Evolutionary conservation across 2,113 vertebrate species (phyloP), one percentile per base, ranked within the genome.

Genomic region (Pluvianellus socialis): DNA sequence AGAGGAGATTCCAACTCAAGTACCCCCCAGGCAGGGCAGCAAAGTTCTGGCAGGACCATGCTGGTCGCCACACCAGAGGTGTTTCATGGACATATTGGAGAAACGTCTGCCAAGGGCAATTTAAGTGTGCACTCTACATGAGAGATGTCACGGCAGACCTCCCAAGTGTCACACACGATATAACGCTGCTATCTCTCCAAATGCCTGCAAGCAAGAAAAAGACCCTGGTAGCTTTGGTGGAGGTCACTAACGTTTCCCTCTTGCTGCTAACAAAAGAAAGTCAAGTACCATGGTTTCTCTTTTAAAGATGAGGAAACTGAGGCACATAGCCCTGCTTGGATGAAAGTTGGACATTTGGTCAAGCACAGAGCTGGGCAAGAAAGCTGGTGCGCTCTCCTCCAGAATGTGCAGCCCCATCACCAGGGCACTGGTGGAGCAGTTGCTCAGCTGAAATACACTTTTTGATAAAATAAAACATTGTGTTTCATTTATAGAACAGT

Each of bases 401-500:
- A 52, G 45, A 71, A 62, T 0, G 0, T 14, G 12, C 12, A 73
- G 40, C 3, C 27, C 13, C 13, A 5, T 15, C 3, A 28, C 8
- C 24, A 84, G n/a, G 11, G 33, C 62, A 32, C 30, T 49, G 45
- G 50, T 26, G 22, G 42, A 86, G 16, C 16, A 77, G 20, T 21
- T 4, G 1, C 38, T 24, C 55, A 81, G 38, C 10, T 81, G 42
- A 32, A 86, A 90, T 33, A 70, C 0, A 19, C 5, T 30, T 91
- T 71, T 74, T n/a, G 20, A 85, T 73, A 63, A 74, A 71, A 38
- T 38, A 9, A 73, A 65, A 20, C 3, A 35, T 18, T 27, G 9
- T 42, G 12, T 45, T 89, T 74, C 3, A 6, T 62, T 86, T 77
- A 70, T 4, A 84, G 40, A 91, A 58, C 7, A 45, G 55, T 74